Conservation (phyloP, 2,797 vertebrate species). For the Philypnodon macrostomus region DNA sequence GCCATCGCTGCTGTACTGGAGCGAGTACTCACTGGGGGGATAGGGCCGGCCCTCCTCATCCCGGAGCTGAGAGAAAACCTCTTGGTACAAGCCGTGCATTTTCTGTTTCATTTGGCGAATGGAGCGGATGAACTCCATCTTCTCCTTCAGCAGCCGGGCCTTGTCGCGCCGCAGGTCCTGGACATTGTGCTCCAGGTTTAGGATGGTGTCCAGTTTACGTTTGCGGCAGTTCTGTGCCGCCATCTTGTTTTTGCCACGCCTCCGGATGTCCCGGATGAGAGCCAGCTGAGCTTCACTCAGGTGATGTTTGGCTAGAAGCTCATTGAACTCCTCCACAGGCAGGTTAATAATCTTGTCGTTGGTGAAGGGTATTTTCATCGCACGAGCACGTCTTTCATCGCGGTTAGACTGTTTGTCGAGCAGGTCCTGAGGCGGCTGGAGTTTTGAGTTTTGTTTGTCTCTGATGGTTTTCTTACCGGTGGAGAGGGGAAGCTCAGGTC, state of each 20-base stretch:
- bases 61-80: constrained; percentile 91
- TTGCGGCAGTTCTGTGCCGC: constrained; percentile 98
- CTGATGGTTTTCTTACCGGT: constrained; percentile 80
- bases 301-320: constrained; percentile 95
- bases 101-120: constrained; percentile 98
- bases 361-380: constrained; percentile 98
- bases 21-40: constrained; percentile 88
- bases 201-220: constrained; percentile 96
- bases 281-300: constrained; percentile 93
- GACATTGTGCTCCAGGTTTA: constrained; percentile 94
- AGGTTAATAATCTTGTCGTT: constrained; percentile 98
- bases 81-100: constrained; percentile 93
- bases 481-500: constrained; percentile 72
- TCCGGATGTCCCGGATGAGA: constrained; percentile 93
- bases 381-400: constrained; percentile 90
- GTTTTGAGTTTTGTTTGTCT: constrained; percentile 80
- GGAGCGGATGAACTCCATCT: constrained; percentile 92
- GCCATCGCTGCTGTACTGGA: constrained; percentile 91
- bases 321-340: constrained; percentile 97
- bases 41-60: constrained; percentile 95
- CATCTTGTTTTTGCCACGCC: constrained; percentile 98
- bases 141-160: constrained; percentile 90
- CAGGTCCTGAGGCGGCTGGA: constrained; percentile 76
- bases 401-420: constrained; percentile 92
- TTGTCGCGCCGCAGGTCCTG: constrained; percentile 92